phyloP scores from a whole-genome alignment of 2,888 invertebrate genomes.

The Leptinotarsa rubiginosa region DNA sequence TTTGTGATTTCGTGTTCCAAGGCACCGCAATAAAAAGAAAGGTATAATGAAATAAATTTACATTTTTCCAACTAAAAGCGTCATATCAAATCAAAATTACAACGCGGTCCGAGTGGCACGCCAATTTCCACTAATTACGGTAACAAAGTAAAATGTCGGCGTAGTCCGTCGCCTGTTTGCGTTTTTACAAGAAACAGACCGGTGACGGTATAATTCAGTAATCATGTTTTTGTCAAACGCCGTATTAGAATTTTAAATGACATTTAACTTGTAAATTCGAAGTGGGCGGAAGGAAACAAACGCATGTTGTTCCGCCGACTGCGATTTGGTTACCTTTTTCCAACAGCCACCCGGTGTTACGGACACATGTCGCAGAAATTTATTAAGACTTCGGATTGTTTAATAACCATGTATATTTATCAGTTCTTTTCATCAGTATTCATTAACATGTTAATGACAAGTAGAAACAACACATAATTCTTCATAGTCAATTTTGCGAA shows the following conservation, averaged over 20 bases:
- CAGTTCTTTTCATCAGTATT: neutral
- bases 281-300: constrained; percentile 60
- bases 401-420: neutral
- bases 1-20: constrained; percentile 6
- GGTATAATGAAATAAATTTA: constrained; percentile 12
- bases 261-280: constrained; percentile 58
- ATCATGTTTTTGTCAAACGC: constrained; percentile 57
- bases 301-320: constrained; percentile 56
- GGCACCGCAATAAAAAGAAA: neutral
- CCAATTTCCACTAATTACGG: constrained; percentile 48
- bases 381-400: constrained; percentile 27
- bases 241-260: constrained; percentile 56
- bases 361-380: constrained; percentile 50
- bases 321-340: constrained; percentile 49
- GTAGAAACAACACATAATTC: neutral
- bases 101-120: constrained; percentile 11
- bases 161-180: constrained; percentile 37
- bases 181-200: constrained; percentile 41
- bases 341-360: constrained; percentile 30
- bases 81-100: constrained; percentile 11
- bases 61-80: constrained; percentile 1
- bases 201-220: constrained; percentile 53
- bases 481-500: no score
- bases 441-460: neutral
- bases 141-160: constrained; percentile 54